Conservation (phyloP, 2,797 vertebrate genomes). For the Fringilla coelebs region DNA sequence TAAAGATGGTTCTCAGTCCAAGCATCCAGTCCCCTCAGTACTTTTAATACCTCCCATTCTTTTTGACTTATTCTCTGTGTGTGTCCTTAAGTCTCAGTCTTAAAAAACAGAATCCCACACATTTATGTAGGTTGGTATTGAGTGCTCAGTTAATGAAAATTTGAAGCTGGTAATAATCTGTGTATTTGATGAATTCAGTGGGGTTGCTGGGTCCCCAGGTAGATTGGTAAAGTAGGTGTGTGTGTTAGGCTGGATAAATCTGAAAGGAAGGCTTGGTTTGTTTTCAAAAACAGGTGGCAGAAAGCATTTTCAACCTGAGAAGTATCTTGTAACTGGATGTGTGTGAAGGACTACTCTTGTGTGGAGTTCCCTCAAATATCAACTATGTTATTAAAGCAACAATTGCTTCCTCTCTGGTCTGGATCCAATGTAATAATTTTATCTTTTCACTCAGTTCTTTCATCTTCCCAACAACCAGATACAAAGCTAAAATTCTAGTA, state of each 20-base stretch:
- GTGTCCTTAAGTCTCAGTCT: background rate
- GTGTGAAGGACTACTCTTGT: background rate
- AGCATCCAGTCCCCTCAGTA: background rate
- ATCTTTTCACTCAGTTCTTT: background rate
- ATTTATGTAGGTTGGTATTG: background rate
- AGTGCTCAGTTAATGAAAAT: background rate
- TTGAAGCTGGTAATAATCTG: background rate
- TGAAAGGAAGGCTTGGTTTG: background rate
- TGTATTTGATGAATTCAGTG: background rate
- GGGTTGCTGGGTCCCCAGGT: rapidly evolving
- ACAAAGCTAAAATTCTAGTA: background rate
- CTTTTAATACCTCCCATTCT: background rate
- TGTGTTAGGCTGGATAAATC: background rate
- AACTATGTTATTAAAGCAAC: background rate
- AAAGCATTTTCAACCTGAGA: background rate
- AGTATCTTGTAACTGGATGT: background rate
- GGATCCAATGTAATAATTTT: background rate
- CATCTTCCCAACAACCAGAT: background rate
- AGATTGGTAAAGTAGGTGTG: background rate
- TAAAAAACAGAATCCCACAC: background rate
- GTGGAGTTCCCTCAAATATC: background rate
- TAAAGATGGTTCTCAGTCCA: background rate
- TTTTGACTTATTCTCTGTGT: background rate
- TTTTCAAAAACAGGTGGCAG: background rate
- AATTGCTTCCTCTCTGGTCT: background rate